These are phyloP conservation scores for Pristionchus fissidentatus DNA, from an alignment of 2,888 invertebrate species.

Conservation along the genomic window DNA sequence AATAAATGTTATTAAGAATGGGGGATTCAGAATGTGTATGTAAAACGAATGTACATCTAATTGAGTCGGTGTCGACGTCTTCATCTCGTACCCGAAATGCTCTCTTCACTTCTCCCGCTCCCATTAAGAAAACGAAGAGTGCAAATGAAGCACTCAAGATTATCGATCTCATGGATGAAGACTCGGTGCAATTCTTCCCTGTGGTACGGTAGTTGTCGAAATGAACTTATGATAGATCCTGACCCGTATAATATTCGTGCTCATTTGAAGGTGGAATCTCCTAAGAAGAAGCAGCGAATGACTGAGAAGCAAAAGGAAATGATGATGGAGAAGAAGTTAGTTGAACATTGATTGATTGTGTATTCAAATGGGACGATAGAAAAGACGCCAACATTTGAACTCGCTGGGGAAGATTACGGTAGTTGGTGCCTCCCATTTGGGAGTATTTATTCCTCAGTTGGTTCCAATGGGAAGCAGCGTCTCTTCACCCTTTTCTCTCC, in stretches of 20 bases:
- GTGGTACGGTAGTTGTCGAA: not conserved
- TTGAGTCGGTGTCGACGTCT: not conserved
- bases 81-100: not conserved
- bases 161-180: constrained; percentile 24
- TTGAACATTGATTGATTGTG: too few species aligned
- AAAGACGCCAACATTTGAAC: too few species aligned
- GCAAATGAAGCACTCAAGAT: constrained; percentile 14
- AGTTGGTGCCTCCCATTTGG: too few species aligned
- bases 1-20: not conserved
- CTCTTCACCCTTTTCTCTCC: too few species aligned
- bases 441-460: too few species aligned
- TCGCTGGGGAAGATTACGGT: too few species aligned
- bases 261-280: not conserved
- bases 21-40: not conserved
- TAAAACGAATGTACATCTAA: too few species aligned
- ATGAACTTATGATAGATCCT: not conserved
- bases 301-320: constrained; percentile 44
- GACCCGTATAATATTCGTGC: not conserved
- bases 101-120: constrained; percentile 16
- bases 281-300: constrained; percentile 25
- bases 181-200: constrained; percentile 18
- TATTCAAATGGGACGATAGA: too few species aligned
- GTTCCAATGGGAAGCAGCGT: too few species aligned
- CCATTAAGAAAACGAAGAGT: constrained; percentile 7
- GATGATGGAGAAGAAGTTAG: constrained; percentile 31